These are phyloP conservation scores for Cyanoliseus patagonus DNA, from an alignment of 2,113 vertebrate genomes.

Conservation along the genomic window DNA sequence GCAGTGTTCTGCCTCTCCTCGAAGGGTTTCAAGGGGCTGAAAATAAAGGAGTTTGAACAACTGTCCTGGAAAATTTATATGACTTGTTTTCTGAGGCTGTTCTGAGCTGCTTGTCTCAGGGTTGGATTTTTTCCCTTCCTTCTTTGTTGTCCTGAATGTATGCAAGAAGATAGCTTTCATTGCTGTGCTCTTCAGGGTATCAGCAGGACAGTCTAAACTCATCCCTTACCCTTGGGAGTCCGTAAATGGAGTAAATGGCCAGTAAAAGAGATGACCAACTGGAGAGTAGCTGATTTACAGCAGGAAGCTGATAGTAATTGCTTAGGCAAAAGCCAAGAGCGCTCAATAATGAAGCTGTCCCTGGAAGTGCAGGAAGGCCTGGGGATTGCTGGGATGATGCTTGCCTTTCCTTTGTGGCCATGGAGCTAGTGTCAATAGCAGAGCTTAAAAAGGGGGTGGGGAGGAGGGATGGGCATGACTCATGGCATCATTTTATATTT, in stretches of 20 bases:
- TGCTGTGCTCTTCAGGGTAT: not conserved
- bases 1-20: not conserved
- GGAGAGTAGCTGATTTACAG: slow-evolving; percentile 40
- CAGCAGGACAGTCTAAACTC: not conserved
- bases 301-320: slow-evolving; percentile 48
- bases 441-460: not conserved
- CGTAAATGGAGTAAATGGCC: slow-evolving; percentile 27
- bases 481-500: not conserved
- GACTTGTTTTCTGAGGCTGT: not conserved
- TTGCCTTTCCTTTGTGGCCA: not conserved
- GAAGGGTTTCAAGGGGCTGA: not conserved
- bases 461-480: slow-evolving; percentile 15
- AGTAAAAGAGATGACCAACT: slow-evolving; percentile 8
- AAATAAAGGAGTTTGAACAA: not conserved
- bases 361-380: not conserved
- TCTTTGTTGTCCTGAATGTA: not conserved
- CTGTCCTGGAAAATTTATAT: not conserved
- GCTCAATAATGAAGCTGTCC: not conserved
- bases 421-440: not conserved
- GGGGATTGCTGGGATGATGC: not conserved
- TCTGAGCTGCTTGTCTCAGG: not conserved
- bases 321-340: not conserved
- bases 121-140: not conserved
- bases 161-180: not conserved
- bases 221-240: slow-evolving; percentile 24